Evolutionary conservation across 2,797 vertebrate genomes (phyloP).

Genomic region (Aythya fuligula): DNA sequence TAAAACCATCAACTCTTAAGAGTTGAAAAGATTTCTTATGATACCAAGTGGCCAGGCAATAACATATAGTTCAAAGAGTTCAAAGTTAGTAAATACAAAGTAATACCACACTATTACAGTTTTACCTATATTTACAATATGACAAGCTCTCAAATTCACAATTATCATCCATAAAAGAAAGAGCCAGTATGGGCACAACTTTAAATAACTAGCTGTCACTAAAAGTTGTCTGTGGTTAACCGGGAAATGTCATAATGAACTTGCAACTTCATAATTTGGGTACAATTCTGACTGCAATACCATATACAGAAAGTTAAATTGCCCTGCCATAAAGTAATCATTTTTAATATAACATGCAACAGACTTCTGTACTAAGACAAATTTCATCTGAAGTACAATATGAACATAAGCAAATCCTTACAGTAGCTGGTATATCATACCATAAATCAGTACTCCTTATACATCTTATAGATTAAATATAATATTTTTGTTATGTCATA

Average conservation of each 20-base stretch:
- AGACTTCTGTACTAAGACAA: background rate
- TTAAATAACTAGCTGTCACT: background rate
- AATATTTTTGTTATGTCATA: background rate
- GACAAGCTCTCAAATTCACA: background rate
- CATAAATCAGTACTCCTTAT: background rate
- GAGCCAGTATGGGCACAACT: background rate
- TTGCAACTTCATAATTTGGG: background rate
- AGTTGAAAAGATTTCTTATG: background rate
- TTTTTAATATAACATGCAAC: background rate
- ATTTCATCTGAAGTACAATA: background rate
- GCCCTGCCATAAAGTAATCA: background rate
- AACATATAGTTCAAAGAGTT: background rate
- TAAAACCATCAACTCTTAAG: background rate
- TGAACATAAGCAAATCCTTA: background rate
- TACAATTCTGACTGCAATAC: background rate
- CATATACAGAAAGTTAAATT: background rate
- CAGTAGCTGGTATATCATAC: background rate
- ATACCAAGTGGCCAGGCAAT: background rate
- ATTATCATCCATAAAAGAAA: background rate
- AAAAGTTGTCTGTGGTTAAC: background rate
- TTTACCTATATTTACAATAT: background rate
- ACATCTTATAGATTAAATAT: background rate
- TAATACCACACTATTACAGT: background rate
- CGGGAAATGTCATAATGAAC: background rate
- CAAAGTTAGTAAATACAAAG: background rate